Percentiles rank a stretch among this genome's conserved stretches.
These are phyloP conservation scores for Trinorchestia longiramus DNA, from an alignment of 1,140 invertebrate genomes.

Conservation along the genomic window DNA sequence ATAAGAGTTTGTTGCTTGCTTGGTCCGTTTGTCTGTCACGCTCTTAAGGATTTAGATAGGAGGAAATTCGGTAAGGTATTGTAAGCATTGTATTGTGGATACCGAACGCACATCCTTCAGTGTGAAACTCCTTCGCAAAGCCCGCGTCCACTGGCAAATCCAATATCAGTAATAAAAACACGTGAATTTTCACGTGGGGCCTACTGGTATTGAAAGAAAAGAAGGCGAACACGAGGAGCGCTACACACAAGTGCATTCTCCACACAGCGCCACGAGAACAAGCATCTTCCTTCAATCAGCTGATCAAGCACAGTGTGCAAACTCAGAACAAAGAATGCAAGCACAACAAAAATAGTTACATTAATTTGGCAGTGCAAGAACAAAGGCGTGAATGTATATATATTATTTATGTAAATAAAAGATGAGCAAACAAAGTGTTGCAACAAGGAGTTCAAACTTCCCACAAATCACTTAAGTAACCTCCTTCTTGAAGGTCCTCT, in stretches of 20 bases:
- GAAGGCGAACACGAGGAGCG: background rate
- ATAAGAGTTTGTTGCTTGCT: no score
- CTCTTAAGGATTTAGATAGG: no score
- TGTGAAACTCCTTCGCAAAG: no score
- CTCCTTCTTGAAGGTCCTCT: conserved; percentile 33
- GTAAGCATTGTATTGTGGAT: no score
- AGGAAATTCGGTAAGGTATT: no score
- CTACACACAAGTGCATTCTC: background rate
- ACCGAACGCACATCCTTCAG: no score
- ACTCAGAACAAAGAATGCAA: background rate
- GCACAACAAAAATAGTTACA: background rate
- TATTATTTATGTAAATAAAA: background rate
- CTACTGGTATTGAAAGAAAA: no score
- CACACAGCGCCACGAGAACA: background rate
- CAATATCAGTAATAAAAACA: no score
- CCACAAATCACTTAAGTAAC: background rate
- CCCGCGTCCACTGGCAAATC: no score
- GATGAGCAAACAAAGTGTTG: background rate
- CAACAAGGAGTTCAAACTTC: background rate
- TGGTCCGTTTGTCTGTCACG: no score
- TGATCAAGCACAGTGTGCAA: background rate
- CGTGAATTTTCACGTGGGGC: no score
- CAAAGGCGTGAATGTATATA: background rate
- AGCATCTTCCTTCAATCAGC: background rate
- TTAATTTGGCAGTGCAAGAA: background rate